phyloP scores from a whole-genome alignment of 2,888 invertebrate genomes.

The Trachelus iudaicus region DNA sequence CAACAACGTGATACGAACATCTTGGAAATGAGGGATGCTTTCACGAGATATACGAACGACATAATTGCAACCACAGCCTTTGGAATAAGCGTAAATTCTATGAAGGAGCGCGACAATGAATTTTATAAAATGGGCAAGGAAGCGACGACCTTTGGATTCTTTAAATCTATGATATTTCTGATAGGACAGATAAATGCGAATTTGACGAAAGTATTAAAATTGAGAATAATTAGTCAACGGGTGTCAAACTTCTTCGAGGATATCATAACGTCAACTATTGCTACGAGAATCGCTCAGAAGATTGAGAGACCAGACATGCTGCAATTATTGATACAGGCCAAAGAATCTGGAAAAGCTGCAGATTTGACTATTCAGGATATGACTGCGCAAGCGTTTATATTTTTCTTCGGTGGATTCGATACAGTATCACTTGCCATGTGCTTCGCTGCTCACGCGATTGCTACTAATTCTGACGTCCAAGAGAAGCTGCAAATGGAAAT shows the following conservation, averaged over 20 bases:
- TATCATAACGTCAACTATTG: constrained; percentile 35
- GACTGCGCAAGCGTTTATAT: constrained; percentile 65
- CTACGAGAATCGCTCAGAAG: constrained; percentile 33
- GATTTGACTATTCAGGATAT: constrained; percentile 59
- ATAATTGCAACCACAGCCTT: constrained; percentile 53
- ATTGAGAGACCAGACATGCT: constrained; percentile 50
- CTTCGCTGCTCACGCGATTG: constrained; percentile 47
- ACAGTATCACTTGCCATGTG: constrained; percentile 45
- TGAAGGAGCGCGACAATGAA: constrained; percentile 48
- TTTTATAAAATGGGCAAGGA: constrained; percentile 45
- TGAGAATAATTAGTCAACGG: constrained; percentile 20
- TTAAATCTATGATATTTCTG: constrained; percentile 26
- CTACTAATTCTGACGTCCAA: constrained; percentile 45
- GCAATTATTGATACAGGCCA: constrained; percentile 50
- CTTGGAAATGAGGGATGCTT: constrained; percentile 53
- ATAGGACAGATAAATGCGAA: constrained; percentile 27
- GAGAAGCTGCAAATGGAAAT: constrained; percentile 49
- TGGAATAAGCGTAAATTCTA: constrained; percentile 49
- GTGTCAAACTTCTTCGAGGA: constrained; percentile 32
- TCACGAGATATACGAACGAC: constrained; percentile 46
- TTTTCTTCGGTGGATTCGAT: constrained; percentile 59
- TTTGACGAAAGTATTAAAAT: constrained; percentile 33
- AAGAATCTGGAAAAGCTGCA: constrained; percentile 27
- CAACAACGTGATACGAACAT: constrained; percentile 23
- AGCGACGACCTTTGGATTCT: constrained; percentile 23